A percentile compares a stretch with the other conserved stretches of the same genome.
Conservation (phyloP, 2,888 invertebrate genomes). For the Dryadula phaetusa region DNA sequence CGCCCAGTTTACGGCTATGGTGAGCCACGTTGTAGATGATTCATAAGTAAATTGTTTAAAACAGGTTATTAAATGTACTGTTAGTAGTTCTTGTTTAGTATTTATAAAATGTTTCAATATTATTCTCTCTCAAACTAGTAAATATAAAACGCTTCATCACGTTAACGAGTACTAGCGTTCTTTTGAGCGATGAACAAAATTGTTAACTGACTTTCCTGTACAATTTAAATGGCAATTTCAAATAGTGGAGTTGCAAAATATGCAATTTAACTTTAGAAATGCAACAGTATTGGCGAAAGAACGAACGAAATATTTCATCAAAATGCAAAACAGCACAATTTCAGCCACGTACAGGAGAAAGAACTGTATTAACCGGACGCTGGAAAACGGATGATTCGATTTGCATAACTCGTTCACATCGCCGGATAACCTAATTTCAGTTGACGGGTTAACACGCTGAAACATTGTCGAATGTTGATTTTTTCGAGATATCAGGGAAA, state of each 20-base stretch:
- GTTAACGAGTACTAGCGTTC: constrained; percentile 5
- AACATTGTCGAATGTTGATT: constrained; percentile 41
- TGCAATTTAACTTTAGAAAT: constrained; percentile 40
- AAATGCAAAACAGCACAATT: constrained; percentile 79
- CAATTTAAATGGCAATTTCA: constrained; percentile 28
- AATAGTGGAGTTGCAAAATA: constrained; percentile 33
- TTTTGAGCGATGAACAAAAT: constrained; percentile 12
- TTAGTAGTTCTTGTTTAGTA: no score
- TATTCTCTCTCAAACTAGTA: not conserved
- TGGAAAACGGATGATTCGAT: constrained; percentile 79
- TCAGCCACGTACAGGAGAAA: constrained; percentile 64
- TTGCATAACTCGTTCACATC: constrained; percentile 80
- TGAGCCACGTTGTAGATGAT: constrained; percentile 45
- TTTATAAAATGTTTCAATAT: not conserved
- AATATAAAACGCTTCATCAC: constrained; percentile 9
- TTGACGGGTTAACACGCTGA: constrained; percentile 65
- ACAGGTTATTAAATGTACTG: not conserved
- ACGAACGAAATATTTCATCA: constrained; percentile 68
- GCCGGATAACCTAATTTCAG: constrained; percentile 71
- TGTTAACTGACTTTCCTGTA: constrained; percentile 10
- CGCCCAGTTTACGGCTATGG: constrained; percentile 59
- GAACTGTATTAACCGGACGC: constrained; percentile 78
- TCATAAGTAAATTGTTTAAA: constrained; percentile 13
- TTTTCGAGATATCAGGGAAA: constrained; percentile 26
- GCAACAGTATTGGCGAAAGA: constrained; percentile 46